phyloP scores from a whole-genome alignment of 1,140 invertebrate genomes.

The Trypoxylus dichotomus region DNA sequence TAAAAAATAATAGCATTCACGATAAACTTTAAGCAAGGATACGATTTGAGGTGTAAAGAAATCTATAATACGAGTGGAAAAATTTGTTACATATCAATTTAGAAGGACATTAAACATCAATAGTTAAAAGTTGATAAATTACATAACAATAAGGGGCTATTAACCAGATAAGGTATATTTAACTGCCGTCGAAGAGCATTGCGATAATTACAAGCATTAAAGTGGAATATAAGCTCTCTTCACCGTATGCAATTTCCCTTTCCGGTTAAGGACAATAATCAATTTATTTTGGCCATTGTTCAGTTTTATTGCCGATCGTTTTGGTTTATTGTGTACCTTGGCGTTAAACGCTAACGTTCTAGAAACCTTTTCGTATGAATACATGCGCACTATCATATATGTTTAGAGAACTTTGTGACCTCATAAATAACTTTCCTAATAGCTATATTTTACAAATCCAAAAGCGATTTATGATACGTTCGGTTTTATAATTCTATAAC shows the following conservation, averaged over 20 bases:
- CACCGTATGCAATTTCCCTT: background rate
- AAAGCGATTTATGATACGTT: background rate
- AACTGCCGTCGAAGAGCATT: background rate
- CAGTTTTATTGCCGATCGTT: background rate
- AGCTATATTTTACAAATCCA: conserved; percentile 2
- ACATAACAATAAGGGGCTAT: no score
- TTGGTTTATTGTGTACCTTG: background rate
- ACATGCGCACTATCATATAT: background rate
- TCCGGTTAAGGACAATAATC: conserved; percentile 9
- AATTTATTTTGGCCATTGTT: conserved; percentile 7
- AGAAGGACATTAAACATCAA: no score
- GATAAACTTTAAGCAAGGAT: no score
- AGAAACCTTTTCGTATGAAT: background rate
- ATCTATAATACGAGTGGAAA: no score
- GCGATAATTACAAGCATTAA: background rate
- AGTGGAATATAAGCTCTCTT: background rate
- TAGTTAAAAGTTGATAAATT: no score
- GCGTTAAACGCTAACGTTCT: background rate
- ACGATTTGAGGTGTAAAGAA: no score
- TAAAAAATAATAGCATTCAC: no score
- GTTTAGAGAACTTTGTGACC: background rate
- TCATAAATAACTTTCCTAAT: conserved; percentile 9
- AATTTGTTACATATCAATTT: no score
- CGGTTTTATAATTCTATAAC: background rate
- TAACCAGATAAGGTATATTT: background rate